Conservation (phyloP, 2,888 invertebrate species). For the Masnerella sp. region DNA sequence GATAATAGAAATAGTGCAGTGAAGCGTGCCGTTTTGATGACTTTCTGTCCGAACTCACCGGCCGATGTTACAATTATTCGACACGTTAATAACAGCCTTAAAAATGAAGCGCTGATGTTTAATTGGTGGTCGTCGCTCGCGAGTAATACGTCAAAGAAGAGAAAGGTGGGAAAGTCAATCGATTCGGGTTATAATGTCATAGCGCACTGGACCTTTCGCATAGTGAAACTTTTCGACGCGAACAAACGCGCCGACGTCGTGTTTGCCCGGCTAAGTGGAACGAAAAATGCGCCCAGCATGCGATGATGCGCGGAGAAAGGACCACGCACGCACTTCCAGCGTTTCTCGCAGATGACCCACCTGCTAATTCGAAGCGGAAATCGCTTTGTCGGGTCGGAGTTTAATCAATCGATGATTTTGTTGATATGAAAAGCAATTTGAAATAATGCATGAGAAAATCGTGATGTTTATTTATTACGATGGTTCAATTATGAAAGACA, state of each 20-base stretch:
- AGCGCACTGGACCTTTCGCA: conserved; percentile 48
- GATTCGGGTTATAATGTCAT: conserved; percentile 56
- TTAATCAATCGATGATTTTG: no score
- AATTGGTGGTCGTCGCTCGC: conserved; percentile 27
- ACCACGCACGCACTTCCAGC: conserved; percentile 31
- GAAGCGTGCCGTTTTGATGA: no score
- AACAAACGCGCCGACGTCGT: conserved; percentile 32
- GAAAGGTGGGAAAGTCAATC: conserved; percentile 58
- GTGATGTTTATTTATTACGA: no score
- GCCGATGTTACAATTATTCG: neutral
- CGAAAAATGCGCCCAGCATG: conserved; percentile 57
- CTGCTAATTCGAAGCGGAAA: conserved; percentile 34
- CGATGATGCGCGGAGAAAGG: conserved; percentile 62
- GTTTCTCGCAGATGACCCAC: conserved; percentile 57
- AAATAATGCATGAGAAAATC: no score
- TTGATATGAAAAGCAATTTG: no score
- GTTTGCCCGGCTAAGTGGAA: conserved; percentile 58
- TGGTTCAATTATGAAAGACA: no score
- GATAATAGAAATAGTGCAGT: no score
- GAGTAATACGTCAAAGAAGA: conserved; percentile 40
- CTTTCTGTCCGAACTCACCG: no score
- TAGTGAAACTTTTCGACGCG: conserved; percentile 59
- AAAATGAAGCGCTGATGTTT: conserved; percentile 25
- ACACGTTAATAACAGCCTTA: conserved; percentile 14
- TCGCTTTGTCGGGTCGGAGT: no score